Conservation (phyloP, 37 sponge, comb jelly and placozoan species). For the Corticium candelabrum region DNA sequence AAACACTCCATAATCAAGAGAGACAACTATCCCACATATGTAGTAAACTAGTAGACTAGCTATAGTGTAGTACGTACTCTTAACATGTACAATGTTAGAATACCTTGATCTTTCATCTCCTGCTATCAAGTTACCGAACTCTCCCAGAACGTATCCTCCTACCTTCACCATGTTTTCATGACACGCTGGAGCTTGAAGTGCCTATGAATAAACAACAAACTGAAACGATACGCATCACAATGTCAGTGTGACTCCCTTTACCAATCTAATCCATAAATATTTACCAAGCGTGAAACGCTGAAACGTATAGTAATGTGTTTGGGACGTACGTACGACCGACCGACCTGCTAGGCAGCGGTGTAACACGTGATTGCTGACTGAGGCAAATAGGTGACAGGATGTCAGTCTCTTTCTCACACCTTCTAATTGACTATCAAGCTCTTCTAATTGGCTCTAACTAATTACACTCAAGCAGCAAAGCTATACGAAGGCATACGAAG, state of each 20-base stretch:
- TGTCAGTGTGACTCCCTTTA: neutral
- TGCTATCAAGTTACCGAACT: slow-evolving; percentile 93
- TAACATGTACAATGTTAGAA: too few relatives aligned
- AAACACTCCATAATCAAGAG: neutral
- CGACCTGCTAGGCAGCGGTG: too few relatives aligned
- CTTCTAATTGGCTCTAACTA: too few relatives aligned
- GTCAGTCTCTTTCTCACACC: too few relatives aligned
- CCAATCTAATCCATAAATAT: neutral
- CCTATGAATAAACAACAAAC: slow-evolving; percentile 22
- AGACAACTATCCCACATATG: too few relatives aligned
- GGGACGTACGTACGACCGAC: too few relatives aligned
- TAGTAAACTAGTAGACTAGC: neutral
- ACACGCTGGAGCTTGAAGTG: slow-evolving; percentile 95
- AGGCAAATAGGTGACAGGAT: too few relatives aligned
- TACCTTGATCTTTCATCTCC: slow-evolving; percentile 82
- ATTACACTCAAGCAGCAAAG: too few relatives aligned
- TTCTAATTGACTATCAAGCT: too few relatives aligned
- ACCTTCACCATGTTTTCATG: slow-evolving; percentile 98
- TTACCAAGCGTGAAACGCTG: neutral
- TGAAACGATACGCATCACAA: neutral
- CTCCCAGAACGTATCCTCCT: slow-evolving; percentile 89
- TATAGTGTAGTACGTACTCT: neutral
- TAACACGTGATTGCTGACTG: too few relatives aligned
- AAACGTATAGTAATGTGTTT: too few relatives aligned
- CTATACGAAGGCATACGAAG: too few relatives aligned